phyloP scores from a whole-genome alignment of 2,888 invertebrate genomes.

The Acleris emargana region DNA sequence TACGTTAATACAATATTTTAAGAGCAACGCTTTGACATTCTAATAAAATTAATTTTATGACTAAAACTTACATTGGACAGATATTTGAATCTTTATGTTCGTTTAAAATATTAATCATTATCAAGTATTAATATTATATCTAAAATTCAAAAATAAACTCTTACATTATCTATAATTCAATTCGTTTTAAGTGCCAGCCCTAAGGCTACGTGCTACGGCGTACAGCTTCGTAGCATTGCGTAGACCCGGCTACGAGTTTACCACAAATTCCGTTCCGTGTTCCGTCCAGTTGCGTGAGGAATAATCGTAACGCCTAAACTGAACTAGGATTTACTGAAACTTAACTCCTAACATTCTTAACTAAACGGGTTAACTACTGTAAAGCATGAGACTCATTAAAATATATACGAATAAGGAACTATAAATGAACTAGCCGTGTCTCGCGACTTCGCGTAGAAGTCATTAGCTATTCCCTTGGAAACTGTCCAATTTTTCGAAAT shows the following conservation, averaged over 20 bases:
- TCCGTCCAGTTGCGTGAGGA: neutral
- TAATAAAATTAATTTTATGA: no score
- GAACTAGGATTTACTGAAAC: conserved; percentile 7
- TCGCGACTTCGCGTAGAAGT: no score
- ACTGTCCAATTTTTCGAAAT: no score
- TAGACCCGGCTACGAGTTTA: conserved; percentile 21
- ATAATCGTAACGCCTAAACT: neutral
- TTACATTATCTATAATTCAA: no score
- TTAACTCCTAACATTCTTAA: neutral
- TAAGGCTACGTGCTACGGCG: conserved; percentile 20
- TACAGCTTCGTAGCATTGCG: conserved; percentile 23
- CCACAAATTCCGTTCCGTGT: neutral
- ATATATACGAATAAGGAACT: neutral
- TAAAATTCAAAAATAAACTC: no score
- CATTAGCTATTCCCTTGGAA: no score
- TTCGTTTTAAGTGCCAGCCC: conserved; percentile 6
- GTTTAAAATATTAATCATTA: no score
- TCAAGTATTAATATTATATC: no score
- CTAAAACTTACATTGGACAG: no score
- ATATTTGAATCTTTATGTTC: no score
- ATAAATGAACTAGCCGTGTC: neutral
- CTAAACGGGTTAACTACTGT: neutral
- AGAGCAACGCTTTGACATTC: no score
- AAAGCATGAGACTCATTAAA: neutral
- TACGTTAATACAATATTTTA: no score